Evolutionary conservation across 2,888 invertebrate genomes (phyloP).

Genomic region (Byasa hedistus): DNA sequence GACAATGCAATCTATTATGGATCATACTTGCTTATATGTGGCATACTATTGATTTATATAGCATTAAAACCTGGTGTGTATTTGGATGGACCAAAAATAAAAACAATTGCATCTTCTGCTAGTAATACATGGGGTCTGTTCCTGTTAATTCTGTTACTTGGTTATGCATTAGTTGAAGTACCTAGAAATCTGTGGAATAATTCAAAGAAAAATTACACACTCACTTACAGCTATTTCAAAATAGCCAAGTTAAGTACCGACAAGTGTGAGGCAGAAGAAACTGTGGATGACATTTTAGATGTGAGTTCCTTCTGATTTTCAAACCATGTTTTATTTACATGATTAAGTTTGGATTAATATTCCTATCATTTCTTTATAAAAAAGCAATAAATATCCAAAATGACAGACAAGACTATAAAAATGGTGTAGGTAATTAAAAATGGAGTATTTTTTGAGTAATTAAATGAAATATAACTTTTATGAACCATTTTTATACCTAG

Average conservation of each 20-base stretch:
- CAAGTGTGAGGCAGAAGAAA: conserved; percentile 98
- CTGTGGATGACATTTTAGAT: conserved; percentile 96
- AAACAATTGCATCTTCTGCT: conserved; percentile 98
- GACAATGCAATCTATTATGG: conserved; percentile 99
- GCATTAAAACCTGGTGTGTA: conserved; percentile 93
- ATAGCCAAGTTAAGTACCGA: conserved; percentile 96
- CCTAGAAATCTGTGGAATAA: conserved; percentile 95
- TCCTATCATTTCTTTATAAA: background rate
- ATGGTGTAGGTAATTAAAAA: too few species aligned
- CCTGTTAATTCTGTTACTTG: conserved; percentile 92
- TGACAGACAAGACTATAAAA: too few species aligned
- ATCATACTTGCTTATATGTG: conserved; percentile 96
- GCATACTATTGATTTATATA: conserved; percentile 95
- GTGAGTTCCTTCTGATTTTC: conserved; percentile 65
- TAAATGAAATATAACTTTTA: too few species aligned
- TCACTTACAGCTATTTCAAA: conserved; percentile 94
- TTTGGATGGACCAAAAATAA: conserved; percentile 94
- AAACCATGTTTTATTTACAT: background rate
- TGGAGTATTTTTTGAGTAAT: too few species aligned
- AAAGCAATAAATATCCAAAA: too few species aligned
- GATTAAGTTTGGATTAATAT: background rate
- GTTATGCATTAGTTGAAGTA: conserved; percentile 97
- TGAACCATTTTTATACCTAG: too few species aligned
- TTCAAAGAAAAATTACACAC: conserved; percentile 90
- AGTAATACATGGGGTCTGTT: conserved; percentile 99